Evolutionary conservation across 1,140 invertebrate genomes (phyloP), one percentile per base, ranked within the genome.

Genomic region (Anastrepha obliqua): DNA sequence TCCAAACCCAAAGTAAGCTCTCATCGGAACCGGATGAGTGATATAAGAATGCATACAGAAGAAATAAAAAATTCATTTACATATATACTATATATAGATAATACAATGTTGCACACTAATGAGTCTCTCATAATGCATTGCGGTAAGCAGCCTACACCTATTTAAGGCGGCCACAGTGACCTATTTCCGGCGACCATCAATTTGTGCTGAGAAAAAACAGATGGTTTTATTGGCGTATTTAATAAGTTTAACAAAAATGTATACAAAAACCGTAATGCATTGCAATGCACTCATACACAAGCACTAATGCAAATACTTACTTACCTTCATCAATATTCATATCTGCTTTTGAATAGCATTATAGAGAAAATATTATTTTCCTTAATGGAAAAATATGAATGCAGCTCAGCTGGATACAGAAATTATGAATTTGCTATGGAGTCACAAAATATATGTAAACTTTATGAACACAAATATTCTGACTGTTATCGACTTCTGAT

Each of bases 81-180:
- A 29, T 29, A 29, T 29, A 29, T 29, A 29, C 29, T 29, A 29
- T 29, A 29, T 29, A 29, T 1, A 29, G 0, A 29, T 29, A 29
- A 29, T 0, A 29, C 29, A 29, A 29, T 29, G 29, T 29, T 29
- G 29, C 29, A 29, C 29, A 29, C 29, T 29, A 29, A 29, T 29
- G 29, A 29, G 29, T 29, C 29, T 29, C 29, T 29, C 29, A 29
- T 29, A 29, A 29, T 29, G 29, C 29, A 29, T 29, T 29, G 29
- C 29, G 29, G 29, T 29, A 29, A 29, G 29, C 29, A 29, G 29
- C 29, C 29, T 29, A 29, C 29, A 8, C 60, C 62, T 29, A 17
- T 20, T 64, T 64, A 64, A 64, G 62, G 62, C 62, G 62, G 62
- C 62, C 62, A 8, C 62, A 64, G 62, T 64, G 62, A 64, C 62